Conservation (phyloP, 2,113 vertebrate genomes). For the Hystrix cristata region DNA sequence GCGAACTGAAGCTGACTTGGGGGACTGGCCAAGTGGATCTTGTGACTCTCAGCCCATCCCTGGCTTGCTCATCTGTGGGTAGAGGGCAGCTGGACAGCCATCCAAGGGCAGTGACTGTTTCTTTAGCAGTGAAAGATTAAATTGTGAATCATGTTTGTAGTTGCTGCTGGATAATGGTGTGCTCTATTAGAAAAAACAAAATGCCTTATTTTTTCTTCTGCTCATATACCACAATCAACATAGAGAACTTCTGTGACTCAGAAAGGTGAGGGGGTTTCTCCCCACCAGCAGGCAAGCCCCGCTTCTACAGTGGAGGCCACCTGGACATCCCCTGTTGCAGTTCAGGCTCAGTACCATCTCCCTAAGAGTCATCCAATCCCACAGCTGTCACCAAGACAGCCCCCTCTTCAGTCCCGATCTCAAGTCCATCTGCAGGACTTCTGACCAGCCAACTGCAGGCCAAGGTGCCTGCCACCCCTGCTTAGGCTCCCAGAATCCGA, state of each 20-base stretch:
- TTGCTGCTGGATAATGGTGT: not conserved
- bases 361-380: too few relatives aligned
- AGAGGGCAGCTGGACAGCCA: not conserved
- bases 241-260: too few relatives aligned
- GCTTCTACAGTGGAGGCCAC: too few relatives aligned
- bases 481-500: not conserved
- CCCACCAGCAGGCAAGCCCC: not conserved
- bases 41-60: not conserved
- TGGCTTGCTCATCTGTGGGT: not conserved
- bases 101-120: not conserved
- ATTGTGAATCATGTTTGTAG: not conserved
- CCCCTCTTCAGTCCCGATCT: not conserved
- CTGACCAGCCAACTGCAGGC: not conserved
- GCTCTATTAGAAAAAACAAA: not conserved
- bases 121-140: not conserved
- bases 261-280: too few relatives aligned
- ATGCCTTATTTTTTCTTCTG: not conserved
- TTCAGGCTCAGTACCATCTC: not conserved
- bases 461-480: not conserved
- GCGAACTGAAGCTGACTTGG: not conserved
- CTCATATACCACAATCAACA: not conserved
- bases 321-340: not conserved
- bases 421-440: not conserved
- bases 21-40: rapidly evolving
- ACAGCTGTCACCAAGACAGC: not conserved